Conservation (phyloP, 2,113 vertebrate species). For the Rattus rattus region DNA sequence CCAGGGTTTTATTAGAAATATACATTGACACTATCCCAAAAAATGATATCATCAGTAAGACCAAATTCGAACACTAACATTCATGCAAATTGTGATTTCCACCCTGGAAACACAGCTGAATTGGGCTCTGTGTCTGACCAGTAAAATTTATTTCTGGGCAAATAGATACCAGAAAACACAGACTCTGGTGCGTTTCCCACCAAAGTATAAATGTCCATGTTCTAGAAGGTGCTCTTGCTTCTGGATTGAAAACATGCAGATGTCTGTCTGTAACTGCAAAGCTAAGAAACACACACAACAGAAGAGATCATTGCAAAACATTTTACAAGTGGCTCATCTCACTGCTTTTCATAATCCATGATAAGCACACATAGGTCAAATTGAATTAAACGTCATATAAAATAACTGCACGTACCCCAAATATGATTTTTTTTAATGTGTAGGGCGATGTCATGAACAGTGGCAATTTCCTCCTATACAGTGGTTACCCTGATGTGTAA, state of each 20-base stretch:
- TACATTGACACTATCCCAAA: background rate
- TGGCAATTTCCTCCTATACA: too few relatives aligned
- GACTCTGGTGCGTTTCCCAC: conserved; percentile 3
- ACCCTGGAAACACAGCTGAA: background rate
- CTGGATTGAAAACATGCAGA: conserved; percentile 25
- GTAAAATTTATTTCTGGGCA: conserved; percentile 55
- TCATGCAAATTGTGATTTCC: conserved; percentile 39
- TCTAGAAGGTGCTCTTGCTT: conserved; percentile 27
- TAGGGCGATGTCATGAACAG: background rate
- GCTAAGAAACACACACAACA: conserved; percentile 50
- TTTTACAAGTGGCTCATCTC: conserved; percentile 44
- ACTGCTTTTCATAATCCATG: background rate
- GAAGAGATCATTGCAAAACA: conserved; percentile 31
- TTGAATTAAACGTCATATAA: conserved; percentile 12
- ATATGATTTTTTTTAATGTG: background rate
- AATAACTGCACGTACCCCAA: background rate
- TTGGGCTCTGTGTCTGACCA: background rate
- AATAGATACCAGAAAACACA: conserved; percentile 32
- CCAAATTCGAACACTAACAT: background rate
- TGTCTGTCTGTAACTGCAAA: conserved; percentile 37
- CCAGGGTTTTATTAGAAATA: background rate
- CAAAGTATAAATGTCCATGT: background rate
- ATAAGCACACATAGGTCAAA: background rate
- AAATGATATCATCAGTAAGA: background rate
- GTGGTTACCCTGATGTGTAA: background rate